These are phyloP conservation scores for Agriopis aurantiaria DNA, from an alignment of 2,888 invertebrate species.

Conservation along the genomic window DNA sequence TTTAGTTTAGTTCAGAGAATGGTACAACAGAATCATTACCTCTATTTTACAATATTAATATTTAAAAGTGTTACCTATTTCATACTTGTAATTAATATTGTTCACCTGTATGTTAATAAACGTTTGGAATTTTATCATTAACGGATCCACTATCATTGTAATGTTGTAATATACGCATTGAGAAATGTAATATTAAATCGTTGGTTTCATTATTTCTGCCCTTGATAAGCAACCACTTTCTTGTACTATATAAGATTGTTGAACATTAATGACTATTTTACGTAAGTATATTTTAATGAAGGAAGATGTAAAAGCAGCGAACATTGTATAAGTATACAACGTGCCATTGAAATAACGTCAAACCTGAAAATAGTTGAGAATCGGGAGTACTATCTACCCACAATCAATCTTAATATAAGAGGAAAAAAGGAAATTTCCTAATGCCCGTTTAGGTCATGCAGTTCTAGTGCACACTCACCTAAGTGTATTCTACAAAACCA, in stretches of 20 bases:
- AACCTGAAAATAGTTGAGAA: no score
- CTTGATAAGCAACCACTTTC: neutral
- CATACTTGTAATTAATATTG: slow-evolving; percentile 4
- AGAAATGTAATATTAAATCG: slow-evolving; percentile 72
- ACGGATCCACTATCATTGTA: slow-evolving; percentile 58
- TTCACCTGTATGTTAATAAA: slow-evolving; percentile 26
- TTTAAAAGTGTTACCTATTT: neutral
- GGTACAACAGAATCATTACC: neutral
- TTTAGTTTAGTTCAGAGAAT: no score
- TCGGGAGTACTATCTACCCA: no score
- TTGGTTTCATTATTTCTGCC: slow-evolving; percentile 63
- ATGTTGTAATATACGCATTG: slow-evolving; percentile 83
- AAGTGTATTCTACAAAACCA: no score
- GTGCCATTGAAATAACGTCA: neutral
- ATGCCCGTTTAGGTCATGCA: no score
- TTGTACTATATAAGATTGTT: neutral
- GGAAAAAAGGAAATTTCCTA: no score
- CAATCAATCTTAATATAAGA: no score
- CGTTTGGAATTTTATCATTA: slow-evolving; percentile 36
- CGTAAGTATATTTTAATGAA: neutral
- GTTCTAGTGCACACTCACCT: no score
- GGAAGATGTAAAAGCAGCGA: no score
- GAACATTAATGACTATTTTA: no score
- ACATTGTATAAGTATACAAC: neutral
- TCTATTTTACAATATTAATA: neutral